A percentile compares a stretch with the other conserved stretches of the same genome.
phyloP scores from a whole-genome alignment of 2,797 vertebrate species.

The Sorex maritimensis region DNA sequence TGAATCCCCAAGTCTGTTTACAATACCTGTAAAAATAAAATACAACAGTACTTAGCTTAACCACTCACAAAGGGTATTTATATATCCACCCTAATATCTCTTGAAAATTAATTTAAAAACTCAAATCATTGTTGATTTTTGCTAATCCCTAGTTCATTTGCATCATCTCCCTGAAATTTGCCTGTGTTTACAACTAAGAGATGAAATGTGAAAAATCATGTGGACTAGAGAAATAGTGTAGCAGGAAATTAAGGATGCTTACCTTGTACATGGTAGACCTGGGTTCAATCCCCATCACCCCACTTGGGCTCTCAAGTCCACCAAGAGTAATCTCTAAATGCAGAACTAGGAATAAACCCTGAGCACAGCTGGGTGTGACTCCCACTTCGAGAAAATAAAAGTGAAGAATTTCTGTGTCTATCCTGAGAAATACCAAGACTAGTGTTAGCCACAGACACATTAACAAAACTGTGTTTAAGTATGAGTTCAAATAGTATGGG shows the following conservation, averaged over 20 bases:
- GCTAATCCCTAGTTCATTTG: not conserved
- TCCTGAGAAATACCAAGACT: not conserved
- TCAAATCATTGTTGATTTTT: not conserved
- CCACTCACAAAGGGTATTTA: constrained; percentile 1
- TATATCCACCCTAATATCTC: not conserved
- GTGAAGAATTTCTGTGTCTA: not conserved
- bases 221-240: too few species aligned
- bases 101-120: constrained; percentile 25
- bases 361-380: too few species aligned
- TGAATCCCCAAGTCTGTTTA: not conserved
- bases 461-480: not conserved
- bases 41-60: not conserved
- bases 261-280: too few species aligned
- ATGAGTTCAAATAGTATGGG: not conserved
- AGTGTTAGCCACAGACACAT: not conserved
- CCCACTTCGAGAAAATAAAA: too few species aligned
- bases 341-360: too few species aligned
- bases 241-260: too few species aligned
- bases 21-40: not conserved
- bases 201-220: not conserved
- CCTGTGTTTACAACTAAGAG: not conserved
- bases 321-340: too few species aligned
- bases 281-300: too few species aligned
- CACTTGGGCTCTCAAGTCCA: too few species aligned
- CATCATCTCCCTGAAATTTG: not conserved